These are phyloP conservation scores for Dunckerocampus dactyliophorus DNA, from an alignment of 2,113 vertebrate genomes.

Conservation along the genomic window DNA sequence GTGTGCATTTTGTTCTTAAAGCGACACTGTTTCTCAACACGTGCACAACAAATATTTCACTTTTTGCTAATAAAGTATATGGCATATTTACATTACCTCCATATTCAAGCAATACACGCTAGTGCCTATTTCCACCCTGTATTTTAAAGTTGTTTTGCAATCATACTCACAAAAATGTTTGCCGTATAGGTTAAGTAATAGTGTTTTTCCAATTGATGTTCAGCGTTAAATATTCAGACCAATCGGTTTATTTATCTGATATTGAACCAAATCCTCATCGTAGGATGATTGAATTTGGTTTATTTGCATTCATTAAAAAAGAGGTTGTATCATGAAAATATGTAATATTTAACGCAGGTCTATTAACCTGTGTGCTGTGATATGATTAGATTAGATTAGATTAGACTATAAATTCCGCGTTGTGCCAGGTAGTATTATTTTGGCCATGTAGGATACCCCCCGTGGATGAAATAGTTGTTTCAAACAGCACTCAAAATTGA, in stretches of 20 bases:
- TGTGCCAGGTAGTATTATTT: no score
- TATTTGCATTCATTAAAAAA: not conserved
- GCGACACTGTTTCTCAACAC: conserved; percentile 24
- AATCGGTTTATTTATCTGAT: conserved; percentile 54
- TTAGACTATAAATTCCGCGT: no score
- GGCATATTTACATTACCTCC: no score
- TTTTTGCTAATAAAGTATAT: not conserved
- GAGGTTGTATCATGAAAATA: not conserved
- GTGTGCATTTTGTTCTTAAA: conserved; percentile 53
- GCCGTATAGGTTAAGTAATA: no score
- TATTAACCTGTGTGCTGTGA: not conserved
- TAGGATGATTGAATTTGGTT: conserved; percentile 25
- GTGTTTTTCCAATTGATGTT: not conserved
- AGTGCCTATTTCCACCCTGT: no score
- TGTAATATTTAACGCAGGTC: not conserved
- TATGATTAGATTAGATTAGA: no score
- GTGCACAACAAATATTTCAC: conserved; percentile 1
- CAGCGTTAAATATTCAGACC: conserved; percentile 35
- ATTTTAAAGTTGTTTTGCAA: no score
- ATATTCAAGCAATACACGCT: no score
- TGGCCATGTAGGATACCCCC: no score
- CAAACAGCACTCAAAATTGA: no score
- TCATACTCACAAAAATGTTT: no score
- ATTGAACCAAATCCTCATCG: conserved; percentile 46
- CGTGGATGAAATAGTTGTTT: no score